Conservation (phyloP, 2,797 vertebrate species). For the Bovichtus diacanthus region DNA sequence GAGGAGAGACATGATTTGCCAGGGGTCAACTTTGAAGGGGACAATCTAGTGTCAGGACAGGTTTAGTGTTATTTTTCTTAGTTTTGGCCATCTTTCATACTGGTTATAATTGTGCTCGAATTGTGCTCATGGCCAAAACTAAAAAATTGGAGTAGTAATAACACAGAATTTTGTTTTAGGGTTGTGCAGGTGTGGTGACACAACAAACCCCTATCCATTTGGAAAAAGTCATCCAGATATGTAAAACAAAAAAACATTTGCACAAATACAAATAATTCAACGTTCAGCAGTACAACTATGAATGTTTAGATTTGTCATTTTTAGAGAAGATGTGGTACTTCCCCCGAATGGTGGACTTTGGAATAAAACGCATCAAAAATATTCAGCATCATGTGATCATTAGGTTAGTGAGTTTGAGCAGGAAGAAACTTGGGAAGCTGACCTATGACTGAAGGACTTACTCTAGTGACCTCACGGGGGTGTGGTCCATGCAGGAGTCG, state of each 20-base stretch:
- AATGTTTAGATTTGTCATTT: neutral
- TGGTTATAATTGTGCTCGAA: rapidly evolving
- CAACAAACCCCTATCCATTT: neutral
- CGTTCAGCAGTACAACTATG: neutral
- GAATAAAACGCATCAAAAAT: neutral
- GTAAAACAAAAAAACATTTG: neutral
- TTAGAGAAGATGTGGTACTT: neutral
- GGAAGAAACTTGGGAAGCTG: neutral
- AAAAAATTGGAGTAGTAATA: neutral
- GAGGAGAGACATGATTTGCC: neutral
- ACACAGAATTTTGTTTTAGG: neutral
- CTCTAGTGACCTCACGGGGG: constrained; percentile 90
- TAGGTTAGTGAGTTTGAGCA: neutral
- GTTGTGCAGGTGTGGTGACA: neutral
- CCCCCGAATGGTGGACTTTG: neutral
- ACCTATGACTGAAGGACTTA: constrained; percentile 82
- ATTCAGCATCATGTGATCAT: neutral
- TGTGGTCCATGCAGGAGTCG: constrained; percentile 90
- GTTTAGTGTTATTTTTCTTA: neutral
- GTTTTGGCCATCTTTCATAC: neutral
- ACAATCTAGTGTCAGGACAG: neutral
- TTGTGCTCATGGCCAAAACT: neutral
- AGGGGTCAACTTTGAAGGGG: neutral
- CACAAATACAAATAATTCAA: neutral
- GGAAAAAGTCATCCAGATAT: neutral